Percentiles rank a stretch among this genome's conserved stretches.
Evolutionary conservation across 2,113 vertebrate genomes (phyloP).

Genomic region (Vireo altiloquus): DNA sequence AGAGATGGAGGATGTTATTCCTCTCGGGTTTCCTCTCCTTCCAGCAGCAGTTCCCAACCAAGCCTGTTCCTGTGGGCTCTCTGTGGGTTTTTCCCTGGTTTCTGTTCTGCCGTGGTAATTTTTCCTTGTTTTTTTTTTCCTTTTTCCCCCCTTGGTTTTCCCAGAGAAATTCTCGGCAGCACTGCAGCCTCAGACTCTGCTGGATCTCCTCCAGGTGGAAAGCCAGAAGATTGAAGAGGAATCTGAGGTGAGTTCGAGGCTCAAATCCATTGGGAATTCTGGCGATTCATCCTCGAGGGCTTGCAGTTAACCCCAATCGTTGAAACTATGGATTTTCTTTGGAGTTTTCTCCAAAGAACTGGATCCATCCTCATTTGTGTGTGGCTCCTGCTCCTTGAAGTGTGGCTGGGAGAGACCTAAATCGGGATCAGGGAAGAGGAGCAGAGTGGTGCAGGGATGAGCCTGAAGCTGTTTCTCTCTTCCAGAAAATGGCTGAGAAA

Average conservation of each 20-base stretch:
- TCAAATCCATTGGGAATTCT: background rate
- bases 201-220: constrained; percentile 87
- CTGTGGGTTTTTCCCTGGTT: background rate
- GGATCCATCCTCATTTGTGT: background rate
- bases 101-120: background rate
- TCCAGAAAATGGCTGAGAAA: constrained; percentile 84
- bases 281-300: background rate
- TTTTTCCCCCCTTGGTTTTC: background rate
- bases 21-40: background rate
- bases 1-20: fast-evolving
- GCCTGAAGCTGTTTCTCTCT: background rate
- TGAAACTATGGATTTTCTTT: background rate
- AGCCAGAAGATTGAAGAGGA: constrained; percentile 87
- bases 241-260: constrained; percentile 80
- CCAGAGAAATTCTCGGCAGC: constrained; percentile 82
- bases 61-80: background rate
- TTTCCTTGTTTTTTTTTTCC: background rate
- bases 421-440: background rate
- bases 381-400: background rate
- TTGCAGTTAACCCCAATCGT: background rate
- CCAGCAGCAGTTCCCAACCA: background rate
- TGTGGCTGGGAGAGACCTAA: fast-evolving
- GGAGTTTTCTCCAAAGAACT: background rate
- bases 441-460: background rate
- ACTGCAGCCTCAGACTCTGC: constrained; percentile 77